phyloP scores from a whole-genome alignment of 2,797 vertebrate species.

The Mormyrops boulengeri region DNA sequence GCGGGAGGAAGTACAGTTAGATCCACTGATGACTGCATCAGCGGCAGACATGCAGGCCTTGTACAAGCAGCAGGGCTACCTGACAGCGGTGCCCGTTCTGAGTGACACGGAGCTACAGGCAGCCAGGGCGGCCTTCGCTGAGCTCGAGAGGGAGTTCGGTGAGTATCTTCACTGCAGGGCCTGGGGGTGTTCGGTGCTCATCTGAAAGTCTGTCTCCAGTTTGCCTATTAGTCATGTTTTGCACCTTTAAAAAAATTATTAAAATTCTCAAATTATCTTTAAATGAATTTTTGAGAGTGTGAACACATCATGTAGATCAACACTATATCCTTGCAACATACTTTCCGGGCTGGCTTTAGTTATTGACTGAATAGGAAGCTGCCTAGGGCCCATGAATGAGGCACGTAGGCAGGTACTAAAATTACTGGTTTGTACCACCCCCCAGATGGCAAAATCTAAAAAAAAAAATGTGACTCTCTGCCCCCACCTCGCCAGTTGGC shows the following conservation, averaged over 20 bases:
- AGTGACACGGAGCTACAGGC: conserved; percentile 50
- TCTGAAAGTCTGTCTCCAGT: background rate
- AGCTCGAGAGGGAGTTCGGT: conserved; percentile 66
- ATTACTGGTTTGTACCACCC: background rate
- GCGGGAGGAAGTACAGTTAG: background rate
- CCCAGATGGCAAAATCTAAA: background rate
- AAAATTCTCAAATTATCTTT: background rate
- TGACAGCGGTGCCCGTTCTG: conserved; percentile 55
- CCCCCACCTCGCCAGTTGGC: background rate
- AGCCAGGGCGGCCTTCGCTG: conserved; percentile 50
- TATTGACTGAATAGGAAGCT: background rate
- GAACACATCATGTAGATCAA: background rate
- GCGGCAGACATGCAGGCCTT: conserved; percentile 59
- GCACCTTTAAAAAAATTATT: background rate
- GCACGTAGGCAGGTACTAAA: background rate
- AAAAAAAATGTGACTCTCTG: background rate
- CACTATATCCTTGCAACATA: background rate
- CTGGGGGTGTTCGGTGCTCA: background rate
- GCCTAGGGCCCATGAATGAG: background rate
- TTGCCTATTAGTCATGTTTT: background rate
- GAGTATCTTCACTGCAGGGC: conserved; percentile 28
- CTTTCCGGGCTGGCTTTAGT: background rate
- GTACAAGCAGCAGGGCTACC: conserved; percentile 60
- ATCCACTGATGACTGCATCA: background rate
- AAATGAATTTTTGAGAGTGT: background rate